Evolutionary conservation across 2,797 vertebrate genomes (phyloP).

Genomic region (Malurus splendens): DNA sequence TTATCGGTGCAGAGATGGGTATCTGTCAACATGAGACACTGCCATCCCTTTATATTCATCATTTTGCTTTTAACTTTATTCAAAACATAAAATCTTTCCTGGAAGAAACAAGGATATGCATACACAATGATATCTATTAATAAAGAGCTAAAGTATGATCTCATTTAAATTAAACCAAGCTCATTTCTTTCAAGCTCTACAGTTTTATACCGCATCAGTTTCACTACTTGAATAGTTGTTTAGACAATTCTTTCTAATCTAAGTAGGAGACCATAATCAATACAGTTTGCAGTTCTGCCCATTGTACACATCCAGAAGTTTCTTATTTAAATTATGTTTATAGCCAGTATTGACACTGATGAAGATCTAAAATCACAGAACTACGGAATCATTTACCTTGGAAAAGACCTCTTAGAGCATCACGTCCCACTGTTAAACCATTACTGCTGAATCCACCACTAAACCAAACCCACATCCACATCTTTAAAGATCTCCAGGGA

Average conservation of each 20-base stretch:
- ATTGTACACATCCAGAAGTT: neutral
- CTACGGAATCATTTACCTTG: neutral
- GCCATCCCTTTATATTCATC: neutral
- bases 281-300: neutral
- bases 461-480: neutral
- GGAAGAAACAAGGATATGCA: neutral
- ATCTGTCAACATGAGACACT: neutral
- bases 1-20: neutral
- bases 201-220: neutral
- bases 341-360: neutral
- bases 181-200: neutral
- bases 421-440: neutral
- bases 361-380: neutral
- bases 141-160: neutral
- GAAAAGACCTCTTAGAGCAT: neutral
- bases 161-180: neutral
- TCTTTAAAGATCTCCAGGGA: neutral
- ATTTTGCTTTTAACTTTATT: neutral
- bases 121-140: neutral
- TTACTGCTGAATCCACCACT: neutral
- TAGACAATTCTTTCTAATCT: neutral
- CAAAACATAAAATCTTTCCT: neutral
- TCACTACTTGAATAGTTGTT: neutral
- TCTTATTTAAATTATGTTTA: neutral
- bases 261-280: neutral